phyloP scores from a whole-genome alignment of 2,797 vertebrate genomes.

The Gobionotothen gibberifrons region DNA sequence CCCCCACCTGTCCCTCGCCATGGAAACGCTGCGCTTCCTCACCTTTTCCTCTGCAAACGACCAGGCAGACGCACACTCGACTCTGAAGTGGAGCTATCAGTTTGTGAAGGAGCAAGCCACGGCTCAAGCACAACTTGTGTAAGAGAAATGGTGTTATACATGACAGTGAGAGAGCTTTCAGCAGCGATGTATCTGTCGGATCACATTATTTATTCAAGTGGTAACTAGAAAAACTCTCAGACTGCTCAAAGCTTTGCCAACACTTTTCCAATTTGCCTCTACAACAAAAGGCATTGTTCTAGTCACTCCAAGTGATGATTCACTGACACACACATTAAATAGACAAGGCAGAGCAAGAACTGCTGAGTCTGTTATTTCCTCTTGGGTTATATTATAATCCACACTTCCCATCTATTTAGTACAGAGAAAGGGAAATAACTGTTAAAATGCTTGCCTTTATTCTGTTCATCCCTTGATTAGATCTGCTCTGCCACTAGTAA shows the following conservation, averaged over 20 bases:
- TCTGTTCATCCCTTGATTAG: too few relatives aligned
- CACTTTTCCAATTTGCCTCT: neutral
- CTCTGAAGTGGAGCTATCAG: constrained; percentile 88
- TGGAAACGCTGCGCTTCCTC: constrained; percentile 95
- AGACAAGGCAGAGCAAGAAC: neutral
- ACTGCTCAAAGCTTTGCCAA: constrained; percentile 1
- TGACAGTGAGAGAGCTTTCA: neutral
- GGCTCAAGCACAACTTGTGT: constrained; percentile 90
- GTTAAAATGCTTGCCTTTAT: neutral
- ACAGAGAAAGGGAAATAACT: too few relatives aligned
- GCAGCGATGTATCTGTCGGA: neutral
- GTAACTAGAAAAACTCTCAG: neutral
- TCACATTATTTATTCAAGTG: neutral
- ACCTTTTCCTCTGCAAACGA: constrained; percentile 85
- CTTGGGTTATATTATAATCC: neutral
- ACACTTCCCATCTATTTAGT: neutral
- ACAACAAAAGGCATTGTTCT: neutral
- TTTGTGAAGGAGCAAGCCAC: constrained; percentile 86
- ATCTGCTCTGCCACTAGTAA: neutral
- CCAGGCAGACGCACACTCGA: constrained; percentile 78
- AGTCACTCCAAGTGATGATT: neutral
- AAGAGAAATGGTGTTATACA: constrained; percentile 31
- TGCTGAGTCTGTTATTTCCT: constrained; percentile 12
- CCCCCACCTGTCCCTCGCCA: constrained; percentile 92
- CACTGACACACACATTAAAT: neutral